A percentile compares a stretch with the other conserved stretches of the same genome.
Evolutionary conservation across 2,888 invertebrate genomes (phyloP).

Genomic region (Nymphalis urticae): DNA sequence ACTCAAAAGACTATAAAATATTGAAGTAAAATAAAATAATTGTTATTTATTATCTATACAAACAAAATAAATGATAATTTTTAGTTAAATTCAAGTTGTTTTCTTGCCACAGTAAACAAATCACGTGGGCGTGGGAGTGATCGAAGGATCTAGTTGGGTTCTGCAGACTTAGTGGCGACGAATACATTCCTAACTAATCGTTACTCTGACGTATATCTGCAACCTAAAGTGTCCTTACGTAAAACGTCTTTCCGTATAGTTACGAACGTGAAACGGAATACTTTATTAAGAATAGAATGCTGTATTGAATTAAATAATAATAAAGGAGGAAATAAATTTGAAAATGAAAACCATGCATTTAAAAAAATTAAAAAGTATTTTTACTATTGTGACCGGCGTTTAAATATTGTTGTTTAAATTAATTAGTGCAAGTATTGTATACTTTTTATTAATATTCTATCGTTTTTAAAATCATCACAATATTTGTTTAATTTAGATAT

Average conservation of each 20-base stretch:
- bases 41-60: not conserved
- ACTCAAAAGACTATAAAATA: no score
- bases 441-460: no score
- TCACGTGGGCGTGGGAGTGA: conserved; percentile 20
- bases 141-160: conserved; percentile 21
- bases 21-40: not conserved
- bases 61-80: conserved; percentile 6
- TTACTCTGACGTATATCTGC: conserved; percentile 17
- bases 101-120: conserved; percentile 15
- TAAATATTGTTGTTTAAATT: no score
- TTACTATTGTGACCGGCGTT: no score
- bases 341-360: no score
- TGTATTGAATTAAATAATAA: no score
- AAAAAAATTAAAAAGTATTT: no score
- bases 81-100: conserved; percentile 14
- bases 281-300: not conserved
- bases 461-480: no score
- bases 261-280: conserved; percentile 2
- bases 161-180: conserved; percentile 35
- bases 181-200: conserved; percentile 14
- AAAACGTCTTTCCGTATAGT: conserved; percentile 3
- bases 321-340: no score
- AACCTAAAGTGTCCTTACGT: conserved; percentile 13
- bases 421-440: no score
- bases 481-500: no score